Evolutionary conservation across 2,797 vertebrate genomes (phyloP), one percentile per base, ranked within the genome.

Genomic region (Enteromius thamalakanensis): DNA sequence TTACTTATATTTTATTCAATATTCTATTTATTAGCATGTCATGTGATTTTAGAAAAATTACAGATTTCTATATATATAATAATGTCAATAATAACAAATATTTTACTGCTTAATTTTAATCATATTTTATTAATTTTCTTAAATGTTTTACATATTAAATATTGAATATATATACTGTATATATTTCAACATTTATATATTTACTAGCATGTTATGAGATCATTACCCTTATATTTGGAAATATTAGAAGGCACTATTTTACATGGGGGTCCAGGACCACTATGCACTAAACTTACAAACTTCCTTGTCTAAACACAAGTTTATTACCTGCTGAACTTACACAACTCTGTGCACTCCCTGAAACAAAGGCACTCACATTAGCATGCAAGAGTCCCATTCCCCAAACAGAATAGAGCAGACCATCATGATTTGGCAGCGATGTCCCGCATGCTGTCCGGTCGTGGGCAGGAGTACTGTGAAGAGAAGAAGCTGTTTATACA

Each of bases 401-500:
- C 51, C 3, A 1, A 40, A 40, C 55, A 62, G 55, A 69, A 26
- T 6, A 8, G 23, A 47, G n/a, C 34, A 68, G 77, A 72, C 51
- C 47, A 42, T 65, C 60, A 21, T 12, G 26, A 65, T 69, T n/a
- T 80, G 78, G 51, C 65, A 69, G 64, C 0, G 8, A 26, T 26
- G 70, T 64, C 79, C 19, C 1, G 3, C 15, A n/a, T n/a, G 26
- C 79, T 58, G 69, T 81, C 69, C 79, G 32, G 55, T 64, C 26
- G 9, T 26, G 79, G 26, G 69, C 79, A 49, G 79, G 26, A 72
- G 21, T 60, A 19, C n/a, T 60, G 23, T 3, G 14, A 14, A 64
- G 29, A 81, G 55, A 64, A 34, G 26, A n/a, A 64, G 80, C 42
- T 64, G 69, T 81, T 74, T 64, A 81, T 37, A 81, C 42, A 74